phyloP scores from a whole-genome alignment of 2,888 invertebrate species.

The Auanema sp. region DNA sequence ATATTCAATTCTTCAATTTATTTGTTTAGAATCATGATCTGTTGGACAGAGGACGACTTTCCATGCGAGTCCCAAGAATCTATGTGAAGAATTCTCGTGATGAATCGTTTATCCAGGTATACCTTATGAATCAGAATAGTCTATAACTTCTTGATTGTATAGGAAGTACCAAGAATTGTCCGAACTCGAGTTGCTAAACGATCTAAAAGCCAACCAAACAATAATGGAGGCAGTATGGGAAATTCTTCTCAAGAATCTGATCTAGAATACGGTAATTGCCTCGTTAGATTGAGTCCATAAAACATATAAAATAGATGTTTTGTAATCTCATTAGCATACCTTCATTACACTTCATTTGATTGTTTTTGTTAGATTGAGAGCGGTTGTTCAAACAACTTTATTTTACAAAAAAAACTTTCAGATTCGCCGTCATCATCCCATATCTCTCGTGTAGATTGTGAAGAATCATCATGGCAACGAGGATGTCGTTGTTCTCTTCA shows the following conservation, averaged over 20 bases:
- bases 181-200: conserved; percentile 21
- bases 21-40: conserved; percentile 29
- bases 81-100: conserved; percentile 19
- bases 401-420: conserved; percentile 4
- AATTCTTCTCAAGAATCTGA: conserved; percentile 23
- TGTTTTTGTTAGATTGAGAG: background rate
- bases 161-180: conserved; percentile 15
- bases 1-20: conserved; percentile 7
- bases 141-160: background rate
- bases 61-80: conserved; percentile 25
- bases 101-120: conserved; percentile 10
- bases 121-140: background rate
- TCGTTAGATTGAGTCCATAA: too few relatives aligned
- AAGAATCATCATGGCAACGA: conserved; percentile 16
- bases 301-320: too few relatives aligned
- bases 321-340: too few relatives aligned
- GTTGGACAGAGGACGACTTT: conserved; percentile 24
- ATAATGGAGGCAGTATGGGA: conserved; percentile 7
- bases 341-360: too few relatives aligned
- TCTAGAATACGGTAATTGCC: conserved; percentile 19
- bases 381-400: conserved; percentile 2
- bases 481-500: conserved; percentile 24
- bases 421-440: conserved; percentile 11
- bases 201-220: conserved; percentile 24
- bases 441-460: conserved; percentile 18